Base-by-base conservation (phyloP, 2,797 vertebrate genomes). In the Lithobates pipiens region DNA sequence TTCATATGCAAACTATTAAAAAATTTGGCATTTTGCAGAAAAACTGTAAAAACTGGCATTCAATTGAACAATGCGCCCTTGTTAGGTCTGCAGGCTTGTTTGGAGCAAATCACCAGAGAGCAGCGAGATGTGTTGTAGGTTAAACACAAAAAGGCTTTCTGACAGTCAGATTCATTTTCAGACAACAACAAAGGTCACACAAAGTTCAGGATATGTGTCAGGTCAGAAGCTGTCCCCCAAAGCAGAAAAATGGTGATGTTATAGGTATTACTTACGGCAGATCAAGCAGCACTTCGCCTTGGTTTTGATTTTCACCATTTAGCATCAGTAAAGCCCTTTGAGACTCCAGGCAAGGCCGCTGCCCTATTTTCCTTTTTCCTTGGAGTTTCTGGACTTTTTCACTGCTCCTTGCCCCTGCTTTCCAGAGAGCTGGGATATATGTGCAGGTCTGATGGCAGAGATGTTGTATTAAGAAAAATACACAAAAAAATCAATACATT, bases 361-460 rank as follows among this genome's bases (percentile, higher is more conserved):
- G 93, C 82, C 91, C 92, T 88, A 84, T 91, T 91, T 90, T 91
- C 88, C 75, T 86, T 88, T 80, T 86, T 87, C 81, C 67, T 87
- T 80, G 70, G 50, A 85, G 72, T 84, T 89, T 82, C 5, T 89
- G 83, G 75, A 90, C 87, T 89, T 88, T 85, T 85, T 84, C 88
- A 80, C 82, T 85, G 42, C 89, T 88, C 88, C 84, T 71, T 86
- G 91, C 89, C 88, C 91, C 93, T 77, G 96, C 86, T 90, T 90
- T 91, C 90, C 89, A 95, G 91, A 99, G 90, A 89, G 94, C 94
- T 83, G 93, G 94, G 73, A 95, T 94, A 93, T 98, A 99, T 89
- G 93, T 95, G 89, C 91, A 93, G 88, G 99, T 92, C 98, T 99
- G 94, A 95, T 93, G 92, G 80, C 92, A 89, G 36, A 80, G 61